Evolutionary conservation across 2,888 invertebrate species (phyloP).

Genomic region (Rhagophthalmus giganteus): DNA sequence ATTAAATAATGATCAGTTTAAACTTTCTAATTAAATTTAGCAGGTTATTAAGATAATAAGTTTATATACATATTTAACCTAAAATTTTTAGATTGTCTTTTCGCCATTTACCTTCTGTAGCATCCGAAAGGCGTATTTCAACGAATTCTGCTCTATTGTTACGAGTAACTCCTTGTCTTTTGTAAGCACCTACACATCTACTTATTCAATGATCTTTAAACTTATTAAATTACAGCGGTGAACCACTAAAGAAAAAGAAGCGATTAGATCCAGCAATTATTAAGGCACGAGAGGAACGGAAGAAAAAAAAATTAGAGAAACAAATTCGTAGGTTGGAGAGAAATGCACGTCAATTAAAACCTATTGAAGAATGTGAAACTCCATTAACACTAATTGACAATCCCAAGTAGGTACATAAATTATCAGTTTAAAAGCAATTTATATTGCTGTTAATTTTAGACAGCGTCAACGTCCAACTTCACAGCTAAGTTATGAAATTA

Average conservation of each 20-base stretch:
- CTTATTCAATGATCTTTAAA: background rate
- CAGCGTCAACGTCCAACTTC: constrained; percentile 58
- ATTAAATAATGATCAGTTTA: too few relatives aligned
- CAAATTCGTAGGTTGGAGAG: constrained; percentile 81
- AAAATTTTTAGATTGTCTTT: background rate
- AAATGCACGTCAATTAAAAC: constrained; percentile 81
- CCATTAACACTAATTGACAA: constrained; percentile 68
- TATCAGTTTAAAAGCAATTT: background rate
- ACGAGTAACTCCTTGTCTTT: constrained; percentile 48
- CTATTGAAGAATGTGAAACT: constrained; percentile 84
- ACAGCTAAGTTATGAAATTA: constrained; percentile 60
- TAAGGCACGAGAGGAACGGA: constrained; percentile 80
- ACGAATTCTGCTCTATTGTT: too few relatives aligned
- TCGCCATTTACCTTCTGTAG: too few relatives aligned
- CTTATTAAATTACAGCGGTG: constrained; percentile 63
- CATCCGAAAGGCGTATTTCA: too few relatives aligned
- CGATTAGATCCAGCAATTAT: constrained; percentile 79
- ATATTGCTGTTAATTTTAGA: constrained; percentile 52
- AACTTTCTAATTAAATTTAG: too few relatives aligned
- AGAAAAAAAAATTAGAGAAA: constrained; percentile 81
- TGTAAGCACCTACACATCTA: constrained; percentile 51
- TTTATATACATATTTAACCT: background rate
- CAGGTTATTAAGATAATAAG: background rate
- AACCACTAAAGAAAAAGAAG: constrained; percentile 90
- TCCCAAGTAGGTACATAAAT: constrained; percentile 60